Evolutionary conservation across 2,797 vertebrate genomes (phyloP).

Genomic region (Sebastes kiyomatsui): DNA sequence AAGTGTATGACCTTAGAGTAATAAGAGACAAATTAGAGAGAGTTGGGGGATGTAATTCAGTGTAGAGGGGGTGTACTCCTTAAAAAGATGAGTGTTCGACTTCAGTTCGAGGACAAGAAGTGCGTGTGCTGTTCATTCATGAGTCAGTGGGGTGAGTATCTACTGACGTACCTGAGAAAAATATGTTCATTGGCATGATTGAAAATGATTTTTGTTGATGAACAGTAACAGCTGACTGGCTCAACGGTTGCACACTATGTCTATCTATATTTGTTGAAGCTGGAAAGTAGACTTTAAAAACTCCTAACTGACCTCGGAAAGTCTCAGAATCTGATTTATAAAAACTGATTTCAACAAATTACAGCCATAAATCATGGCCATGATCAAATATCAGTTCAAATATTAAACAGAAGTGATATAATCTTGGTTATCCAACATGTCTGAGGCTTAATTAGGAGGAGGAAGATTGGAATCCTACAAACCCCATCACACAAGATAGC

Average conservation of each 20-base stretch:
- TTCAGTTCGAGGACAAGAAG: background rate
- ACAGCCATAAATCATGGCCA: background rate
- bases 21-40: background rate
- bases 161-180: background rate
- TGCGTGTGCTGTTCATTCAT: background rate
- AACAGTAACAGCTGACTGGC: background rate
- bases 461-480: background rate
- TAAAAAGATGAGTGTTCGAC: background rate
- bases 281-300: background rate
- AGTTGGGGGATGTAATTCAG: background rate
- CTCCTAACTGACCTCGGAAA: background rate
- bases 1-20: background rate
- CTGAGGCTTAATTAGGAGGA: background rate
- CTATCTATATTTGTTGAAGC: background rate
- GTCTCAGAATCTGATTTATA: background rate
- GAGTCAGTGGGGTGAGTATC: background rate
- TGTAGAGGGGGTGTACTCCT: background rate
- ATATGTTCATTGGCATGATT: background rate
- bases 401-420: background rate
- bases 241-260: background rate
- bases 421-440: background rate
- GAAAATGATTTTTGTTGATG: background rate
- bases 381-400: background rate
- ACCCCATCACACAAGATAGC: background rate
- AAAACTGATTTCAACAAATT: background rate